These are phyloP conservation scores for Rhizomys pruinosus DNA, from an alignment of 2,113 vertebrate species.

Conservation along the genomic window DNA sequence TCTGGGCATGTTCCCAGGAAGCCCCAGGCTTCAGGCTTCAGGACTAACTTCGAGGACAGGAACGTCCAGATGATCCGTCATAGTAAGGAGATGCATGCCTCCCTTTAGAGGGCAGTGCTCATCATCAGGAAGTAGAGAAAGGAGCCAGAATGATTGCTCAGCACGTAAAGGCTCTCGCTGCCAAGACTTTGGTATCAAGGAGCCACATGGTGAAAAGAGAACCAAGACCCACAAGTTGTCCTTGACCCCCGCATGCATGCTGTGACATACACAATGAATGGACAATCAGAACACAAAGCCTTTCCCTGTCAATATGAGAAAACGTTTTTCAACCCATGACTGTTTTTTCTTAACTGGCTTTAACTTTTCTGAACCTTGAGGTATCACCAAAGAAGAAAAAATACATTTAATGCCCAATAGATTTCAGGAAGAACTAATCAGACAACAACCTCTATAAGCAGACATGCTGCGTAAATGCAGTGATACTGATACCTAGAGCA, in stretches of 20 bases:
- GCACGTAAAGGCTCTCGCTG: accelerated
- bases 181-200: background rate
- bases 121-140: background rate
- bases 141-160: background rate
- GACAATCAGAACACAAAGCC: background rate
- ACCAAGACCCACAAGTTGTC: no score
- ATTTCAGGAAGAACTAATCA: background rate
- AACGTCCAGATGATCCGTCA: background rate
- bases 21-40: slow-evolving; percentile 56
- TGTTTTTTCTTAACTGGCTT: background rate
- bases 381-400: background rate
- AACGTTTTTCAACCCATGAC: background rate
- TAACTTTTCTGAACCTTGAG: background rate
- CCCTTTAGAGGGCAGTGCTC: background rate
- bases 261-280: background rate
- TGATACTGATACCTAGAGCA: background rate
- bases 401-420: background rate
- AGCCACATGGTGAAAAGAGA: background rate
- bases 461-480: slow-evolving; percentile 4
- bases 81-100: background rate
- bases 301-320: background rate
- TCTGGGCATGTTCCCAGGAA: slow-evolving; percentile 73
- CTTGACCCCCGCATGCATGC: background rate
- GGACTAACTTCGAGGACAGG: background rate
- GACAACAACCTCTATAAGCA: background rate